These are phyloP conservation scores for Montipora foliosa DNA, from an alignment of 64 coral and sea anemone species.

Conservation along the genomic window DNA sequence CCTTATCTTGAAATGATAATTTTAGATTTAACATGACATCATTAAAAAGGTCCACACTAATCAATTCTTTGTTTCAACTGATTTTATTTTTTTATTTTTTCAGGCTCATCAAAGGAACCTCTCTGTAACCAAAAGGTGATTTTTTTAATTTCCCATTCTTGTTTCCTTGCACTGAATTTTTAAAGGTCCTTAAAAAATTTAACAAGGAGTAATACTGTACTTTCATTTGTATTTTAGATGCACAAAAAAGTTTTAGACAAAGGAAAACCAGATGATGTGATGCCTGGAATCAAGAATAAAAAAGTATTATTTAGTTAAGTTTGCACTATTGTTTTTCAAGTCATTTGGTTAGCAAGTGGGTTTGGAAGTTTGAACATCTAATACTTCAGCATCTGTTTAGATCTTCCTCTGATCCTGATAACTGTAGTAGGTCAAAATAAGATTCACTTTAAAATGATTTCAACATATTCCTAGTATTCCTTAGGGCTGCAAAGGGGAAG, in stretches of 20 bases:
- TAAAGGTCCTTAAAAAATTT: background rate
- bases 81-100: constrained; percentile 28
- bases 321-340: background rate
- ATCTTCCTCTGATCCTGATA: too few species aligned
- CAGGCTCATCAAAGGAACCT: constrained; percentile 92
- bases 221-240: constrained; percentile 73
- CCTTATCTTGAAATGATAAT: too few species aligned
- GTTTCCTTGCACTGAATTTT: background rate
- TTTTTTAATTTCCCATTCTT: background rate
- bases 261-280: constrained; percentile 95
- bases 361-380: too few species aligned
- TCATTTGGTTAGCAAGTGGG: background rate
- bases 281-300: constrained; percentile 90
- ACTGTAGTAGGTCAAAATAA: too few species aligned
- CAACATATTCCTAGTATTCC: too few species aligned
- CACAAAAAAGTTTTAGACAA: constrained; percentile 99
- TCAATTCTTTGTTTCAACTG: background rate
- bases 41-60: too few species aligned
- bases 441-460: too few species aligned
- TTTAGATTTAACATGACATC: too few species aligned
- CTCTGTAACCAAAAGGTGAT: constrained; percentile 94
- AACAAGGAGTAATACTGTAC: background rate
- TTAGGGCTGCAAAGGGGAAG: too few species aligned
- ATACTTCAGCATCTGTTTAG: too few species aligned
- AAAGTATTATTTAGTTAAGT: constrained; percentile 59